These are phyloP conservation scores for Hycleus phaleratus DNA, from an alignment of 1,140 invertebrate species.

Conservation along the genomic window DNA sequence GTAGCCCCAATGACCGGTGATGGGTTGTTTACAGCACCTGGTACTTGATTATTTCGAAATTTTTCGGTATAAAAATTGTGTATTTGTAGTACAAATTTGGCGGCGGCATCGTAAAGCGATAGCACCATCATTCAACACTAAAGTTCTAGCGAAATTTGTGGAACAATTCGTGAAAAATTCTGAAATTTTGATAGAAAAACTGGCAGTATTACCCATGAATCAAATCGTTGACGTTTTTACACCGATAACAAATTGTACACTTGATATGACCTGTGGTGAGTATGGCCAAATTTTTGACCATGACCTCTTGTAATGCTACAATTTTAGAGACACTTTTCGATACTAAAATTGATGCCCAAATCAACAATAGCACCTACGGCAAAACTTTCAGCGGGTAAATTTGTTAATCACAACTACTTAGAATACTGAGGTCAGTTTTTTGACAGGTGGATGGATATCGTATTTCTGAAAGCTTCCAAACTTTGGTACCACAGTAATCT, in stretches of 20 bases:
- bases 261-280: constrained; percentile 20
- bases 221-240: constrained; percentile 13
- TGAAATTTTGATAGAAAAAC: constrained; percentile 11
- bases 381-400: neutral
- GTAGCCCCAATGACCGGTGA: neutral
- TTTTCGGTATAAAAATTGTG: too few species aligned
- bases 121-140: constrained; percentile 21
- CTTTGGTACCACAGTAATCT: constrained; percentile 8
- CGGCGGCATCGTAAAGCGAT: constrained; percentile 28
- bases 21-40: constrained; percentile 7
- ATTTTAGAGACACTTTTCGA: neutral
- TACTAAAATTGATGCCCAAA: constrained; percentile 6
- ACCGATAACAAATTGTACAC: constrained; percentile 8
- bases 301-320: neutral
- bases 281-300: neutral
- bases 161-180: constrained; percentile 18
- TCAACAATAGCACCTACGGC: constrained; percentile 8
- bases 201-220: neutral
- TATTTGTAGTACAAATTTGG: constrained; percentile 14
- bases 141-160: constrained; percentile 20
- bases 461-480: constrained; percentile 1
- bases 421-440: too few species aligned
- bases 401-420: too few species aligned
- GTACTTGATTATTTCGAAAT: too few species aligned
- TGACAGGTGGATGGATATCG: constrained; percentile 3